Evolutionary conservation across 2,797 vertebrate species (phyloP).

Genomic region (Acestrorhynchus altus): DNA sequence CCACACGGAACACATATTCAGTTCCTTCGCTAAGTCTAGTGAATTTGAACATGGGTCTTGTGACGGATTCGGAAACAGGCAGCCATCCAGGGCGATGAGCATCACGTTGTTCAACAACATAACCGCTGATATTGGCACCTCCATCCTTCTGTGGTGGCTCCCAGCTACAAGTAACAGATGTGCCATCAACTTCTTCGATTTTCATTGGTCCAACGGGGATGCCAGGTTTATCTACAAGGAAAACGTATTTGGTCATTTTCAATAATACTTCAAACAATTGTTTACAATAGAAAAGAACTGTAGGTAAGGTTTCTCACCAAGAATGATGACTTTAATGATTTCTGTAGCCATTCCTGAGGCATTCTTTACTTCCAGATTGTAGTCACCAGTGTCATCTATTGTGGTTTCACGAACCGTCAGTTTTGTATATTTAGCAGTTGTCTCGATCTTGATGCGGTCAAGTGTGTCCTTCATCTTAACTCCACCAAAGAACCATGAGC

Average conservation of each 20-base stretch:
- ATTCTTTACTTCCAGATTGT: conserved; percentile 93
- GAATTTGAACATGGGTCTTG: conserved; percentile 92
- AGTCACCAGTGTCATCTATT: conserved; percentile 92
- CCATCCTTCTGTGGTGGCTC: conserved; percentile 93
- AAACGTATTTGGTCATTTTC: conserved; percentile 42
- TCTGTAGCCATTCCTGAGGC: conserved; percentile 85
- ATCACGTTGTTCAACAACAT: conserved; percentile 95
- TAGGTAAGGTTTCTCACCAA: conserved; percentile 82
- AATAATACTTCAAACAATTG: neutral
- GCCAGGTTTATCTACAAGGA: conserved; percentile 90
- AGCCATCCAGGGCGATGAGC: conserved; percentile 95
- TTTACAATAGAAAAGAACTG: neutral
- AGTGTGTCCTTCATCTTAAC: conserved; percentile 90
- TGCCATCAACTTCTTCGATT: conserved; percentile 89
- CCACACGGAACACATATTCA: conserved; percentile 97
- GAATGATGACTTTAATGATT: conserved; percentile 92
- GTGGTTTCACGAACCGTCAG: conserved; percentile 93
- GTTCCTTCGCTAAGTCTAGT: conserved; percentile 90
- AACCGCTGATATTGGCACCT: conserved; percentile 92
- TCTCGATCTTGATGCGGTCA: conserved; percentile 93
- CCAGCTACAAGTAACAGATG: conserved; percentile 91
- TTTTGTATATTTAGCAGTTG: conserved; percentile 83
- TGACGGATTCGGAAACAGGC: conserved; percentile 96
- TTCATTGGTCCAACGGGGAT: conserved; percentile 89
- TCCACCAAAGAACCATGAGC: conserved; percentile 91